phyloP scores from a whole-genome alignment of 1,140 invertebrate genomes.

The Macrobrachium nipponense region DNA sequence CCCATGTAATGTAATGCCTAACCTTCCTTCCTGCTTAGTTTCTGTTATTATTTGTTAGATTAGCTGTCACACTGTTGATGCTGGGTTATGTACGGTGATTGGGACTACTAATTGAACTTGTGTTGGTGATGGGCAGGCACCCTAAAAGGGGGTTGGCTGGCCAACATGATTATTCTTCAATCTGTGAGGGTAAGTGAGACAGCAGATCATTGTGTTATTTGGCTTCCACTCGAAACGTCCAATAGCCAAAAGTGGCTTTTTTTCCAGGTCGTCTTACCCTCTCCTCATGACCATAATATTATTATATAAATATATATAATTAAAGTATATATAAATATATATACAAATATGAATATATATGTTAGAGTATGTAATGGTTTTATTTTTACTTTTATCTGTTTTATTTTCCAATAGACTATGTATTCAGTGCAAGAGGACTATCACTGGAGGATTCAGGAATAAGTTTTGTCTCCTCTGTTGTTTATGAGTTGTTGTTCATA shows the following conservation, averaged over 20 bases:
- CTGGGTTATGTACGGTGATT: slow-evolving; percentile 55
- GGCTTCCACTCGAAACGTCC: slow-evolving; percentile 45
- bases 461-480: background rate
- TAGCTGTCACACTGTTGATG: slow-evolving; percentile 58
- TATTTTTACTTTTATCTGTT: background rate
- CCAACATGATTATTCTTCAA: slow-evolving; percentile 20
- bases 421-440: background rate
- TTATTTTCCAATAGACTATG: background rate
- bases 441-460: background rate
- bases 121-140: slow-evolving; percentile 45
- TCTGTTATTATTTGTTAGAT: slow-evolving; percentile 49
- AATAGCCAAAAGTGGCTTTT: slow-evolving; percentile 44
- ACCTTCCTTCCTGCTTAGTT: slow-evolving; percentile 58
- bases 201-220: slow-evolving; percentile 44
- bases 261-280: slow-evolving; percentile 18
- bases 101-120: slow-evolving; percentile 55
- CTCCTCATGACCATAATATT: slow-evolving; percentile 36
- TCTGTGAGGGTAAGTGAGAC: slow-evolving; percentile 3
- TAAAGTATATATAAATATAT: slow-evolving; percentile 35
- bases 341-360: slow-evolving; percentile 8
- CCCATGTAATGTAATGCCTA: slow-evolving; percentile 52
- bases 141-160: slow-evolving; percentile 11
- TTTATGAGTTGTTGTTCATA: too few relatives aligned
- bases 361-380: background rate
- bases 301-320: slow-evolving; percentile 48